Conservation (phyloP, 1,140 invertebrate genomes). For the Zaprionus nigranus region DNA sequence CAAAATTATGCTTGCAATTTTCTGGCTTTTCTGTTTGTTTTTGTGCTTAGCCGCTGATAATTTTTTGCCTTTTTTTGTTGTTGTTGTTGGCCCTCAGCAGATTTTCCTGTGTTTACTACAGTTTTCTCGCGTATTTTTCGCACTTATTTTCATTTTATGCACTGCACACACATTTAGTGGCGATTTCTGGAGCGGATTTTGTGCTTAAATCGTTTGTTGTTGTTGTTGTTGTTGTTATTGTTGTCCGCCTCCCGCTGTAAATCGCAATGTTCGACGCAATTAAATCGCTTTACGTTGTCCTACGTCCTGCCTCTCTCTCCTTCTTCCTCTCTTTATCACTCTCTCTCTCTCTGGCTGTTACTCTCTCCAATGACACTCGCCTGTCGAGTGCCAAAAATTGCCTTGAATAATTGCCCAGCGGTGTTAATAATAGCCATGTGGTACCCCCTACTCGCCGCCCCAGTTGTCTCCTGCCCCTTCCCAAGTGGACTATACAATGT, state of each 20-base stretch:
- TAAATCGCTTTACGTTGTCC: conserved; percentile 31
- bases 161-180: conserved; percentile 45
- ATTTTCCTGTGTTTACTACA: conserved; percentile 26
- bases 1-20: conserved; percentile 73
- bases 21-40: conserved; percentile 39
- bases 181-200: conserved; percentile 33
- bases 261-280: conserved; percentile 40
- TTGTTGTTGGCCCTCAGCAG: conserved; percentile 18
- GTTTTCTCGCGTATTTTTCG: not conserved
- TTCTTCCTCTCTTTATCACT: no score
- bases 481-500: not conserved
- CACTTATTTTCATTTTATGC: conserved; percentile 43
- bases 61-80: conserved; percentile 18
- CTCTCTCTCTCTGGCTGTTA: not conserved
- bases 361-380: conserved; percentile 51
- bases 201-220: conserved; percentile 40
- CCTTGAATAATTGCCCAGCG: conserved; percentile 54
- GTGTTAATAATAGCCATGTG: conserved; percentile 62
- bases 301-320: no score
- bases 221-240: not conserved
- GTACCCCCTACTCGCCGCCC: not conserved
- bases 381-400: conserved; percentile 31
- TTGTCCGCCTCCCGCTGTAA: conserved; percentile 19
- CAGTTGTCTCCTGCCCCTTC: not conserved
- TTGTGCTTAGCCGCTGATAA: conserved; percentile 53